A percentile compares a stretch with the other conserved stretches of the same genome.
phyloP scores from a whole-genome alignment of 92 coral and sea anemone species.

The Parazoanthus atlanticus region DNA sequence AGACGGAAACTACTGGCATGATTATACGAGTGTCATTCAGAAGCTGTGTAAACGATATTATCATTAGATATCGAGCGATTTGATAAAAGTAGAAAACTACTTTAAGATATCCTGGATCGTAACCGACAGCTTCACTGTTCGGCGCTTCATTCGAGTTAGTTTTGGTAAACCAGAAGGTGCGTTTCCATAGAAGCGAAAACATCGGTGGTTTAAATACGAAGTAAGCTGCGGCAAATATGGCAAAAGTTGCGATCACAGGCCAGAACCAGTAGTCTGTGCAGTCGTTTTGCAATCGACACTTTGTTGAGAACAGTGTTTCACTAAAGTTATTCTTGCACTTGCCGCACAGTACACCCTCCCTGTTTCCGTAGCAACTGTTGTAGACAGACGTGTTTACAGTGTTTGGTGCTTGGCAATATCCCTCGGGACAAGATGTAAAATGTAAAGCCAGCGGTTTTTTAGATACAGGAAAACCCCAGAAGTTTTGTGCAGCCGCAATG shows the following conservation, averaged over 20 bases:
- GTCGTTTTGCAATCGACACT: conserved; percentile 37
- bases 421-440: conserved; percentile 51
- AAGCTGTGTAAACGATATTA: conserved; percentile 23
- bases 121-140: background rate
- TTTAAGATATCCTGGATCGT: conserved; percentile 41
- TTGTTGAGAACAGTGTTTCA: conserved; percentile 49
- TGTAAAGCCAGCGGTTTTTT: background rate
- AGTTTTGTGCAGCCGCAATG: conserved; percentile 57
- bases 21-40: conserved; percentile 19
- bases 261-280: conserved; percentile 52
- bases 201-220: conserved; percentile 52
- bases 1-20: conserved; percentile 24
- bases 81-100: conserved; percentile 62
- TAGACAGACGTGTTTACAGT: conserved; percentile 11
- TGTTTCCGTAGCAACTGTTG: conserved; percentile 61
- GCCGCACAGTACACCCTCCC: conserved; percentile 63
- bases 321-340: conserved; percentile 45
- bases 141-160: too few species aligned
- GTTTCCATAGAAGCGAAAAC: conserved; percentile 11
- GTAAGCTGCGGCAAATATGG: conserved; percentile 45
- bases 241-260: conserved; percentile 16
- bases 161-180: conserved; percentile 52
- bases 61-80: conserved; percentile 47
- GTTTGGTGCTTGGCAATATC: conserved; percentile 47
- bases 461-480: conserved; percentile 49